Evolutionary conservation across 2,113 vertebrate genomes (phyloP), one percentile per base, ranked within the genome.

Genomic region (Malaclemys terrapin): DNA sequence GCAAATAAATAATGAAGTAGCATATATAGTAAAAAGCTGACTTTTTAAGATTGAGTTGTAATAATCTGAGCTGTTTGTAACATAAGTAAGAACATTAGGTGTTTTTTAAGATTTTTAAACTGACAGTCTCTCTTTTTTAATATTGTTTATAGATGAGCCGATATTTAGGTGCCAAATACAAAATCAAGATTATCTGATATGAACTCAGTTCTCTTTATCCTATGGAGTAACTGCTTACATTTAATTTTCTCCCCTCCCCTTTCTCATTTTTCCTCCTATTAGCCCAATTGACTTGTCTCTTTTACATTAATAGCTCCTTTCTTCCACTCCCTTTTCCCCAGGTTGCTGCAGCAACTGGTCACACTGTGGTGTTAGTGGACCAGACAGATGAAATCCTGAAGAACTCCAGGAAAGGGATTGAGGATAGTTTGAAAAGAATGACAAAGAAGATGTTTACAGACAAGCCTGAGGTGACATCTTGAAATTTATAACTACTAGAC

Each of bases 391-490:
- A 99, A 95, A 98, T 99, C 95, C 98, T 99, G 91, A 99, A 98
- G 54, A 99, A 99, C 62, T 98, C 99, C 9, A 62, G 97, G 52
- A 99, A 99, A 96, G 98, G 98, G 56, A 99, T 99, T 38, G 99
- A 99, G 95, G 98, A 98, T 56, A 99, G 99, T 90, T 98, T 99
- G 72, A 99, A 97, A 96, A 99, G 98, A 97, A 97, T 99, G 88
- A 97, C 98, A 47, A 99, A 99, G 98, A 99, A 99, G 99, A 99
- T 99, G 96, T 99, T 99, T 98, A 98, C 99, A 1, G 99, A 99
- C 84, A 99, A 99, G 56, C 99, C 99, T 56, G 98, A 99, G 99
- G 99, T 99, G 84, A 94, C 56, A 78, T 83, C 31, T 42, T 80
- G 17, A 81, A 57, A 31, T 93, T 83, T 45, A 29, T 92, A 81